Evolutionary conservation across 2,888 invertebrate genomes (phyloP).

Genomic region (Pogonocherus hispidulus): DNA sequence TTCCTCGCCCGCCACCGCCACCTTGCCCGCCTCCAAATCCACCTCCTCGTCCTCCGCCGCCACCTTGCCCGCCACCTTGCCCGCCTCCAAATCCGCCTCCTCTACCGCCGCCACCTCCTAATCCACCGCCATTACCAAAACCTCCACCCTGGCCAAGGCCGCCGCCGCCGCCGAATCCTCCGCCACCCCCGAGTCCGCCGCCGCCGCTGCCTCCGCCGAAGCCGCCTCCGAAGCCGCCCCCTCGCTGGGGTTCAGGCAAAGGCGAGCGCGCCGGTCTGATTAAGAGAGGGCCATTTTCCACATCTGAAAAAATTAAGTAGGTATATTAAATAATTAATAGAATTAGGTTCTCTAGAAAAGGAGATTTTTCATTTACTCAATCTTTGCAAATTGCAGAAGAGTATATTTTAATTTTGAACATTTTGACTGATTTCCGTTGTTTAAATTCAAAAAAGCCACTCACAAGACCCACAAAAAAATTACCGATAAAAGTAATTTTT

Average conservation of each 20-base stretch:
- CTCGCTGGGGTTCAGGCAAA: neutral
- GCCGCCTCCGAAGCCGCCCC: constrained; percentile 24
- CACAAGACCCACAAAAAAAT: too few species aligned
- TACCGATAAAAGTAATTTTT: too few species aligned
- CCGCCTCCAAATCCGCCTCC: constrained; percentile 24
- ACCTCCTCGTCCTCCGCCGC: neutral
- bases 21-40: neutral
- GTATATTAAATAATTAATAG: too few species aligned
- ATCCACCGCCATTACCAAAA: neutral
- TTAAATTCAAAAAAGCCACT: too few species aligned
- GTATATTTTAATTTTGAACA: too few species aligned
- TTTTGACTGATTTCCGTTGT: too few species aligned
- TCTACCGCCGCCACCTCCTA: constrained; percentile 17
- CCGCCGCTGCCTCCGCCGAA: constrained; percentile 20
- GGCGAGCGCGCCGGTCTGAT: constrained; percentile 15
- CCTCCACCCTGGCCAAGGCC: constrained; percentile 24
- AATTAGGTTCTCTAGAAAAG: too few species aligned
- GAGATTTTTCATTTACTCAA: too few species aligned
- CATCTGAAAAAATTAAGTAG: neutral
- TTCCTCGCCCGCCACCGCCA: constrained; percentile 3
- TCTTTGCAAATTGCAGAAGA: too few species aligned
- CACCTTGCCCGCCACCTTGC: constrained; percentile 12
- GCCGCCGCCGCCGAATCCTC: constrained; percentile 7
- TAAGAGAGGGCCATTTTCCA: constrained; percentile 4
- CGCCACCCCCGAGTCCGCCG: constrained; percentile 19